Percentiles rank a stretch among this genome's conserved stretches.
Evolutionary conservation across 2,113 vertebrate species (phyloP).

Genomic region (Plecotus auritus): DNA sequence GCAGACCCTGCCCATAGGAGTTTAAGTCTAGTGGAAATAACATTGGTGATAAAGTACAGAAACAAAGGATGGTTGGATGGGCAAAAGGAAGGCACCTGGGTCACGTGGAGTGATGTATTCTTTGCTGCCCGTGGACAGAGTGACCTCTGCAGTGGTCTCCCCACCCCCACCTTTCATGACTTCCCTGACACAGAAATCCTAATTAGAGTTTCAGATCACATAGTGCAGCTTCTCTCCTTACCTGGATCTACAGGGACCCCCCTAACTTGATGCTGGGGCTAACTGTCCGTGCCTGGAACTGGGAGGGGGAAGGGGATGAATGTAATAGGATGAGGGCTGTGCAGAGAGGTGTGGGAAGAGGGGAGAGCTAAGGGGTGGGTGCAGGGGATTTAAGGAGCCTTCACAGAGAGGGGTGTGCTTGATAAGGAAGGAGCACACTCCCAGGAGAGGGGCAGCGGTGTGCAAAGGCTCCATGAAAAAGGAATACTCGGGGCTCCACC

Average conservation of each 20-base stretch:
- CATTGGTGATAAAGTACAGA: neutral
- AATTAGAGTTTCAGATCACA: neutral
- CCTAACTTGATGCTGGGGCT: neutral
- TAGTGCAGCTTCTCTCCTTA: neutral
- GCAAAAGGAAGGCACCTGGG: neutral
- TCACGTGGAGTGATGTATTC: accelerated
- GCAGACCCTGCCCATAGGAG: neutral
- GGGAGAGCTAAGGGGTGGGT: neutral
- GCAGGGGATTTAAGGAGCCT: neutral
- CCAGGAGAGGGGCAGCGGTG: accelerated
- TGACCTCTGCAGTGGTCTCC: neutral
- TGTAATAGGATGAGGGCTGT: neutral
- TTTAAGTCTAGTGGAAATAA: neutral
- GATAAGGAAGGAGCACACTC: neutral
- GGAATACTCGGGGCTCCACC: neutral
- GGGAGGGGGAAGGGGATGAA: neutral
- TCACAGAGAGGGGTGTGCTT: neutral
- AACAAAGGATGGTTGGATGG: neutral
- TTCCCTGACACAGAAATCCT: neutral
- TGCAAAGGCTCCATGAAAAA: neutral
- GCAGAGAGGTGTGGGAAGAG: accelerated
- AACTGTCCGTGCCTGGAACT: neutral
- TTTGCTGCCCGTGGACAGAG: neutral
- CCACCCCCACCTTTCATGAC: too few species aligned
- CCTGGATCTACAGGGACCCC: neutral